Conservation (phyloP, 2,113 vertebrate genomes). For the Chascanopsetta lugubris region DNA sequence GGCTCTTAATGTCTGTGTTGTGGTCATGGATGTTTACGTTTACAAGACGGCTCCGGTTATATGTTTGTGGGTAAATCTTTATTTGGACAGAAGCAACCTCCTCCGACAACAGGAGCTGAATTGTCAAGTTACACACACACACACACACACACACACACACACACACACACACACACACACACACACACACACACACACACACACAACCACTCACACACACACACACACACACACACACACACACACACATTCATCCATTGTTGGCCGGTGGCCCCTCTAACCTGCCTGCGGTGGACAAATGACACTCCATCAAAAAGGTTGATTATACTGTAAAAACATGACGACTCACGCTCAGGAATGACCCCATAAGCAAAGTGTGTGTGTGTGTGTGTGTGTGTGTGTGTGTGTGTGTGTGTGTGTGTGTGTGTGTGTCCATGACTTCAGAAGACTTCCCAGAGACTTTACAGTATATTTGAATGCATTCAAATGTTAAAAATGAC, state of each 20-base stretch:
- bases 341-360: conserved; percentile 67
- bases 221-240: neutral
- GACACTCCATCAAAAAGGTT: conserved; percentile 56
- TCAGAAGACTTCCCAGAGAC: too few species aligned
- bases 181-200: neutral
- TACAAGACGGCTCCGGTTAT: conserved; percentile 30
- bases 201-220: neutral
- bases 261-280: conserved; percentile 13
- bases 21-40: conserved; percentile 51
- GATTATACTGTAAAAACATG: conserved; percentile 75
- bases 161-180: neutral
- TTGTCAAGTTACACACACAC: neutral
- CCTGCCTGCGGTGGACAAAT: conserved; percentile 35
- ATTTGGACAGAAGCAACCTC: conserved; percentile 14
- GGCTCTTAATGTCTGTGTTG: conserved; percentile 45
- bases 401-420: conserved; percentile 26
- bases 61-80: conserved; percentile 41
- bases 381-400: conserved; percentile 36
- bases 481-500: too few species aligned
- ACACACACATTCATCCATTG: conserved; percentile 1
- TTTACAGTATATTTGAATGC: too few species aligned
- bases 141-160: neutral
- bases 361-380: conserved; percentile 43
- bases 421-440: conserved; percentile 1
- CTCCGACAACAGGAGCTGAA: conserved; percentile 37